A percentile compares a stretch with the other conserved stretches of the same genome.
These are phyloP conservation scores for Microtus ochrogaster DNA, from an alignment of 2,113 vertebrate genomes.

Conservation along the genomic window DNA sequence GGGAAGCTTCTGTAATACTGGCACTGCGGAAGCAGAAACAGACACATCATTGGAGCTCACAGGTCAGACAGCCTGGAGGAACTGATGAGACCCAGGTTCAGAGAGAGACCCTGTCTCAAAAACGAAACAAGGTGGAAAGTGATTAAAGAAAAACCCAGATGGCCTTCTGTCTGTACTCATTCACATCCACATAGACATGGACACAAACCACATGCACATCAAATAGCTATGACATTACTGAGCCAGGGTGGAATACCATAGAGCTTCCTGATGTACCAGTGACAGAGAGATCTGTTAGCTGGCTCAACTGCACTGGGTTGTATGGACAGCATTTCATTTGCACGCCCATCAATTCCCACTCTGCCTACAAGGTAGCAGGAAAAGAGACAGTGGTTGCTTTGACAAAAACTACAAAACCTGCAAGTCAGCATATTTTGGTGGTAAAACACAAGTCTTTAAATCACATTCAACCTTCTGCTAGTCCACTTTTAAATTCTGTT, in stretches of 20 bases:
- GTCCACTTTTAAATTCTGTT: constrained; percentile 24
- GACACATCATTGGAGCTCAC: not conserved
- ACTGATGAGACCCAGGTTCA: not conserved
- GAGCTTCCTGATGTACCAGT: not conserved
- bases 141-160: not conserved
- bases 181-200: not conserved
- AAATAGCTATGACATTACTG: not conserved
- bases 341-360: not conserved
- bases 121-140: not conserved
- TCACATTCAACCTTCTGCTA: not conserved
- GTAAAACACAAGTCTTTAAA: constrained; percentile 23
- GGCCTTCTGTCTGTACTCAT: not conserved
- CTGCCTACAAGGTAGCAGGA: not conserved
- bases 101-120: not conserved
- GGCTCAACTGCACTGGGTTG: rapidly evolving
- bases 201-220: not conserved
- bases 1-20: not conserved
- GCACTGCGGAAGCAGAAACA: not conserved
- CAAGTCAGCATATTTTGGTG: not conserved
- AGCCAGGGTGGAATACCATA: not conserved
- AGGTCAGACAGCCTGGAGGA: not conserved
- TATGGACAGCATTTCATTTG: not conserved
- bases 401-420: not conserved
- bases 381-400: not conserved
- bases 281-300: not conserved